These are phyloP conservation scores for Nemotelus nigrinus DNA, from an alignment of 2,888 invertebrate genomes.

Conservation along the genomic window DNA sequence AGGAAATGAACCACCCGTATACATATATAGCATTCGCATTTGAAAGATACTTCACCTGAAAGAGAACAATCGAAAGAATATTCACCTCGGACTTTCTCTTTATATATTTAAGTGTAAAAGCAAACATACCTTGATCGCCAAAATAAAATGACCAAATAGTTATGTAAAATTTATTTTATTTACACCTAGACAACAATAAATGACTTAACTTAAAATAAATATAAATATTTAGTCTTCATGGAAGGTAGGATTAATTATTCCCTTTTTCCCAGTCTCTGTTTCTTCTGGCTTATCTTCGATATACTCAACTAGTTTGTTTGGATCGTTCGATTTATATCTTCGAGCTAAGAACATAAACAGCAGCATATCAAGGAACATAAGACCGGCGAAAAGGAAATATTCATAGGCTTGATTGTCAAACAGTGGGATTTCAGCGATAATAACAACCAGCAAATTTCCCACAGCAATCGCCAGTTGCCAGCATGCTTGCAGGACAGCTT, in stretches of 20 bases:
- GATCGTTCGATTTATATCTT: conserved; percentile 71
- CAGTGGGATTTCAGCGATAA: conserved; percentile 82
- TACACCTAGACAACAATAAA: background rate
- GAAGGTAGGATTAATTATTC: conserved; percentile 40
- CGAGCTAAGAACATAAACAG: conserved; percentile 83
- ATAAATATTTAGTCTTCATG: conserved; percentile 40
- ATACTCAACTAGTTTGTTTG: conserved; percentile 44
- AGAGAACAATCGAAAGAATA: too few relatives aligned
- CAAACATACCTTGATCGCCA: too few relatives aligned
- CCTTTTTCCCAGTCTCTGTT: conserved; percentile 37
- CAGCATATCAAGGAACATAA: conserved; percentile 86
- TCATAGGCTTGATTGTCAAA: conserved; percentile 84
- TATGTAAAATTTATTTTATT: background rate
- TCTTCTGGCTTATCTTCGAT: conserved; percentile 7
- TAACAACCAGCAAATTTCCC: conserved; percentile 92
- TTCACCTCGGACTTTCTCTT: too few relatives aligned
- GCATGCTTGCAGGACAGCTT: conserved; percentile 89
- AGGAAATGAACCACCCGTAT: too few relatives aligned
- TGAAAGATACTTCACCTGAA: too few relatives aligned
- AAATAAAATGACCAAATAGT: too few relatives aligned
- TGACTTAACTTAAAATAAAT: background rate
- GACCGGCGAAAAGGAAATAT: conserved; percentile 87
- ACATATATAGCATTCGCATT: too few relatives aligned
- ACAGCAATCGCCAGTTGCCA: conserved; percentile 95
- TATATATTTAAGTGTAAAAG: too few relatives aligned